Evolutionary conservation across 1,140 invertebrate genomes (phyloP).

Genomic region (Scaptodrosophila lebanonensis): DNA sequence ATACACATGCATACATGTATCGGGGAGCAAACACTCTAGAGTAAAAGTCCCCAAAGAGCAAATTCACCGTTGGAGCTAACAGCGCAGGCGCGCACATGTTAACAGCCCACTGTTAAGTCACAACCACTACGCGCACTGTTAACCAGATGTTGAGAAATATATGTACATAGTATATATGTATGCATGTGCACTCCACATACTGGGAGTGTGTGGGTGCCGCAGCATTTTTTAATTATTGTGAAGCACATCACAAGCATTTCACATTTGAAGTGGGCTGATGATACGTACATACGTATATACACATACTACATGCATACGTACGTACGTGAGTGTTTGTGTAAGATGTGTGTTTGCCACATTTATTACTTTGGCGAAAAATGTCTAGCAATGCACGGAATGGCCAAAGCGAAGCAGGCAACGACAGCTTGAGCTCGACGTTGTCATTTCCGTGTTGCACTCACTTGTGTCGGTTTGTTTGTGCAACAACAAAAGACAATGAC

Average conservation of each 20-base stretch:
- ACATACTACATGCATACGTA: constrained; percentile 1
- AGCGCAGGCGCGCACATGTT: constrained; percentile 8
- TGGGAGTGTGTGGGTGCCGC: constrained; percentile 5
- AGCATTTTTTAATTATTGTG: constrained; percentile 59
- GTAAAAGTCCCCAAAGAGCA: constrained; percentile 26
- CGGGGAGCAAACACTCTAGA: not conserved
- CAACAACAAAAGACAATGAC: constrained; percentile 12
- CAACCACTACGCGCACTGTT: not conserved
- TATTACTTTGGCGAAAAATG: constrained; percentile 20
- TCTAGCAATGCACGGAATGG: too few relatives aligned
- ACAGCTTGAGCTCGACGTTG: constrained; percentile 44
- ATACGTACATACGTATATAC: constrained; percentile 4
- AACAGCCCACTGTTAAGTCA: constrained; percentile 16
- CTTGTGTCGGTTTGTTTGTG: constrained; percentile 26
- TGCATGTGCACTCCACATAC: too few relatives aligned
- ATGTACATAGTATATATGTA: too few relatives aligned
- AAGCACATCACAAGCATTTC: constrained; percentile 38
- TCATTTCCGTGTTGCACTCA: constrained; percentile 30
- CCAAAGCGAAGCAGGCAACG: constrained; percentile 25
- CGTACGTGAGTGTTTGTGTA: constrained; percentile 3
- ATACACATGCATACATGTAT: constrained; percentile 3
- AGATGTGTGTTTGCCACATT: constrained; percentile 28
- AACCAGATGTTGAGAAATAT: too few relatives aligned
- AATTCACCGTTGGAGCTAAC: constrained; percentile 7
- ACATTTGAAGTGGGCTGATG: constrained; percentile 49